These are phyloP conservation scores for Limosa lapponica DNA, from an alignment of 2,797 vertebrate genomes.

Conservation along the genomic window DNA sequence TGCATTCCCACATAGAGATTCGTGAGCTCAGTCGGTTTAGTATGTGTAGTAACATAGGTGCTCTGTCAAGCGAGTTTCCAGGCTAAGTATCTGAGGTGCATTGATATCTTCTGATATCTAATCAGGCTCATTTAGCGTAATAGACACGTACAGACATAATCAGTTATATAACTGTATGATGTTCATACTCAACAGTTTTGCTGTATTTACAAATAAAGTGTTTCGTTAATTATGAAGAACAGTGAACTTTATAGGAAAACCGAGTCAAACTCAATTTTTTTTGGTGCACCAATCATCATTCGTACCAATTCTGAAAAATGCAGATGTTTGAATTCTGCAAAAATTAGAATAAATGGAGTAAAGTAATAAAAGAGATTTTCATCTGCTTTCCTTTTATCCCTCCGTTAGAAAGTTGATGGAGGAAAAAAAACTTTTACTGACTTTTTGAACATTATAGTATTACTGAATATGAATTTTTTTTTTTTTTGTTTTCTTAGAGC, in stretches of 20 bases:
- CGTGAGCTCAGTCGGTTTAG: neutral
- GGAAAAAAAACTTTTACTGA: neutral
- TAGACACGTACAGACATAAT: neutral
- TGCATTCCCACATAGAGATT: fast-evolving
- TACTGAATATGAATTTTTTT: slow-evolving; percentile 15
- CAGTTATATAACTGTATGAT: neutral
- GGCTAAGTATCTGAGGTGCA: neutral
- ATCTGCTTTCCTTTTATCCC: neutral
- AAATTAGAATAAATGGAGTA: neutral
- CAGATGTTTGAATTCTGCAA: neutral
- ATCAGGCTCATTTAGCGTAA: neutral
- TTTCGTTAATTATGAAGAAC: neutral
- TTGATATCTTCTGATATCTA: neutral
- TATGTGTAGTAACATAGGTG: neutral
- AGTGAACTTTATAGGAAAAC: neutral
- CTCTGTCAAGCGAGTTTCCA: neutral
- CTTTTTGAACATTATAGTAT: neutral
- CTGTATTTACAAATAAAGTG: neutral
- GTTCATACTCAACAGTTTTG: neutral
- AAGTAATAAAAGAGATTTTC: neutral
- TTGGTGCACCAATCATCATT: neutral
- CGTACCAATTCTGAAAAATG: neutral
- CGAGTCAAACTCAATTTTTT: neutral
- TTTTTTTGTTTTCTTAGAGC: slow-evolving; percentile 71
- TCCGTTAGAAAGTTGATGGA: neutral